A percentile compares a stretch with the other conserved stretches of the same genome.
Conservation (phyloP, 2,113 vertebrate genomes). For the Camelus bactrianus region DNA sequence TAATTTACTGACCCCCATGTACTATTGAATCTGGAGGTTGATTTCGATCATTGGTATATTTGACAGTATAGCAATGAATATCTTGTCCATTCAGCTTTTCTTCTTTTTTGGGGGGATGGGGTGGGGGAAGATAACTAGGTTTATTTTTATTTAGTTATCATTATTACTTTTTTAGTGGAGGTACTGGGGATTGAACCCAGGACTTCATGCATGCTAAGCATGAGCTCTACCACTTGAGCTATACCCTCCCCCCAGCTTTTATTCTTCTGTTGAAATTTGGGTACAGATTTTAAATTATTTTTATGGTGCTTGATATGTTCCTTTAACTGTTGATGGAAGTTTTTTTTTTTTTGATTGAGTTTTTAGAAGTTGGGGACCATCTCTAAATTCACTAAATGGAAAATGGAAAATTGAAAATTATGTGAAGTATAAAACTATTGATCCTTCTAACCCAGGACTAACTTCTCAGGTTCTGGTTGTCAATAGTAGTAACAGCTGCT, state of each 20-base stretch:
- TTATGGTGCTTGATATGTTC: neutral
- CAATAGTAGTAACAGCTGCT: neutral
- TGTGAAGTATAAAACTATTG: neutral
- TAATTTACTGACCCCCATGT: neutral
- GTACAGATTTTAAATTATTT: slow-evolving; percentile 5
- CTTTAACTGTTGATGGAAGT: neutral
- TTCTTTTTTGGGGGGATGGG: neutral
- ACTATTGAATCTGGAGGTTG: neutral
- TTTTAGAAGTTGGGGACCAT: slow-evolving; percentile 21
- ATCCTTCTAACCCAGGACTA: neutral
- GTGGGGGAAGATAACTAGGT: too few species aligned
- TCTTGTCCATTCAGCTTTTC: neutral
- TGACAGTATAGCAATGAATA: neutral
- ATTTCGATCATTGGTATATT: slow-evolving; percentile 17
- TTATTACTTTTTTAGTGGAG: too few species aligned
- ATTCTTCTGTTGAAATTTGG: slow-evolving; percentile 36
- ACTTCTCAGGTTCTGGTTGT: neutral
- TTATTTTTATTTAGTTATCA: too few species aligned
- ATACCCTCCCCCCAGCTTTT: neutral
- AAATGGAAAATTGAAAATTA: slow-evolving; percentile 43
- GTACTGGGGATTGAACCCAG: too few species aligned
- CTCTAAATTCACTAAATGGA: slow-evolving; percentile 39
- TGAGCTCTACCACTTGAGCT: too few species aligned
- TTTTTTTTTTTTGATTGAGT: neutral
- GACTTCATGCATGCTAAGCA: too few species aligned